Evolutionary conservation across 2,888 invertebrate genomes (phyloP).

Genomic region (Cephonodes hylas): DNA sequence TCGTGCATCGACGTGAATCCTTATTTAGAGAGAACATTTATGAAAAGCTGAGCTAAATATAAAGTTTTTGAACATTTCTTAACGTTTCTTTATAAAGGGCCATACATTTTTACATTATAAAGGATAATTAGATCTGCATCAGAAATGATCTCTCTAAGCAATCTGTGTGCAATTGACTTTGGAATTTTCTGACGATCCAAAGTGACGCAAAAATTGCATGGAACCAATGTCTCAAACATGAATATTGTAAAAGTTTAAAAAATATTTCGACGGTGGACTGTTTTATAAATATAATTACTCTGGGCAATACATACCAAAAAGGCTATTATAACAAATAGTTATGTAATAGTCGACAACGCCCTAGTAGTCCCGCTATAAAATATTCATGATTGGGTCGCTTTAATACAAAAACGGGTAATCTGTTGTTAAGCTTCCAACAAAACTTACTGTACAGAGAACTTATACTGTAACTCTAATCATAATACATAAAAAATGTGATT

Average conservation of each 20-base stretch:
- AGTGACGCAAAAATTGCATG: background rate
- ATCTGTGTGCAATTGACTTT: background rate
- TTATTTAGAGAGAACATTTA: conserved; percentile 1
- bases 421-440: background rate
- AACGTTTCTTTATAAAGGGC: background rate
- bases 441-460: background rate
- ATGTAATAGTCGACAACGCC: background rate
- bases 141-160: background rate
- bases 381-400: background rate
- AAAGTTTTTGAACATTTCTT: background rate
- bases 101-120: background rate
- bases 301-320: too few relatives aligned
- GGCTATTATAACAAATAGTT: too few relatives aligned
- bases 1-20: conserved; percentile 10
- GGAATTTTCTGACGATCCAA: background rate
- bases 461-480: background rate
- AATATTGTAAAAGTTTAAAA: too few relatives aligned
- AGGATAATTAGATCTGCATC: background rate
- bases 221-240: background rate
- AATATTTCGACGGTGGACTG: too few relatives aligned
- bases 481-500: background rate
- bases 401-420: background rate
- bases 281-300: too few relatives aligned
- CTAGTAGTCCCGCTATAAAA: background rate
- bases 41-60: background rate